These are phyloP conservation scores for Echinops telfairi DNA, from an alignment of 2,113 vertebrate species.

Conservation along the genomic window DNA sequence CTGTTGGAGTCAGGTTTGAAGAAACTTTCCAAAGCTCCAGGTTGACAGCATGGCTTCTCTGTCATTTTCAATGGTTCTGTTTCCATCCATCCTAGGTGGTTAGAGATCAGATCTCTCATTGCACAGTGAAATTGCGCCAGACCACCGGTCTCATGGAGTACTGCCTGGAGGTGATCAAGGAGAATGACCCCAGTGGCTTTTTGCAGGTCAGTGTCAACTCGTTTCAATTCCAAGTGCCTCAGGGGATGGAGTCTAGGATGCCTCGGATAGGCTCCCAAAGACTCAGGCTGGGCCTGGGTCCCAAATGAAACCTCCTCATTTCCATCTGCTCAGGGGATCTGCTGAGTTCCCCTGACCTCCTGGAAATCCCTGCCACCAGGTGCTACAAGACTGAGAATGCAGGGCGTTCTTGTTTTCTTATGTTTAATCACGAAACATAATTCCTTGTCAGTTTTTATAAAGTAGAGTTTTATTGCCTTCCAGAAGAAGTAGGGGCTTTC, in stretches of 20 bases:
- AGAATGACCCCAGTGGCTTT: conserved; percentile 98
- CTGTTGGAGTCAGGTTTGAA: conserved; percentile 42
- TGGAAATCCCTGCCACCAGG: not conserved
- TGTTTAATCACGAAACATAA: conserved; percentile 35
- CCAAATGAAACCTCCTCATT: not conserved
- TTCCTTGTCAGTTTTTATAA: conserved; percentile 20
- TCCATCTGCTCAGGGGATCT: not conserved
- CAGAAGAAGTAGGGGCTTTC: conserved; percentile 4
- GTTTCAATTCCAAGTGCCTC: not conserved
- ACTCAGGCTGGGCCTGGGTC: not conserved
- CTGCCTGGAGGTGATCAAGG: conserved; percentile 99
- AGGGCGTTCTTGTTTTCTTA: not conserved
- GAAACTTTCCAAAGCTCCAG: not conserved
- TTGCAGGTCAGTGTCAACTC: conserved; percentile 90
- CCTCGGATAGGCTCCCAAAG: not conserved
- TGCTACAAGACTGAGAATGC: not conserved
- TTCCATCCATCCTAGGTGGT: conserved; percentile 92
- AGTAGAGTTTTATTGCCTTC: not conserved
- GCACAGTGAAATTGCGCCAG: conserved; percentile 98
- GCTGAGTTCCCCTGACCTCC: not conserved
- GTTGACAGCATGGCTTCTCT: not conserved
- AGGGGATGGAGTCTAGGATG: not conserved
- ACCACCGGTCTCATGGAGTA: conserved; percentile 99
- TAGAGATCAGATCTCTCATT: conserved; percentile 98
- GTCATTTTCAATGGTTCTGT: not conserved